phyloP scores from a whole-genome alignment of 2,113 vertebrate genomes.

The Misgurnus mizolepis region DNA sequence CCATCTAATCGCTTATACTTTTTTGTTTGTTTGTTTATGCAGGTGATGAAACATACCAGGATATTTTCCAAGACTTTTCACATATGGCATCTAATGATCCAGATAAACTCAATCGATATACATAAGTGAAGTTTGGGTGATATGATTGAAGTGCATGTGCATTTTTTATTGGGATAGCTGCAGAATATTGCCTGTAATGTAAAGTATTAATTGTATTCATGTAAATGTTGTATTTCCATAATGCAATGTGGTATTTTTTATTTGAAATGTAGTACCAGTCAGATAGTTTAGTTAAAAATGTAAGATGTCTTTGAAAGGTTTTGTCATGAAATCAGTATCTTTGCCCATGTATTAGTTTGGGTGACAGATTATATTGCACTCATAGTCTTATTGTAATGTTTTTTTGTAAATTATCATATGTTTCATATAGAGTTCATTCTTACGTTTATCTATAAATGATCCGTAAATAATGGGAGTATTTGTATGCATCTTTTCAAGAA shows the following conservation, averaged over 20 bases:
- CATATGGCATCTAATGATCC: slow-evolving; percentile 99
- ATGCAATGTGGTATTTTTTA: not conserved
- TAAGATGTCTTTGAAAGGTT: not conserved
- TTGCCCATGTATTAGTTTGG: not conserved
- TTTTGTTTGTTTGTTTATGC: slow-evolving; percentile 36
- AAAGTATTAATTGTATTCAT: not conserved
- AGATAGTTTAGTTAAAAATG: not conserved
- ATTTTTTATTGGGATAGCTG: not conserved
- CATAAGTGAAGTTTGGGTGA: no score
- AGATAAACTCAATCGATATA: slow-evolving; percentile 92
- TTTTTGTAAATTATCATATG: not conserved
- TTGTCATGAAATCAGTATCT: not conserved
- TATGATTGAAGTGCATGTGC: no score
- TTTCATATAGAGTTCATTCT: not conserved
- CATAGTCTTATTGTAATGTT: not conserved
- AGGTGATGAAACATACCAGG: slow-evolving; percentile 98
- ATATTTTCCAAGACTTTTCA: slow-evolving; percentile 98
- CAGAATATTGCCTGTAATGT: not conserved
- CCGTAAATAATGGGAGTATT: not conserved
- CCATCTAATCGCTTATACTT: not conserved
- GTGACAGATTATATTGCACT: not conserved
- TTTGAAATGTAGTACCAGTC: not conserved
- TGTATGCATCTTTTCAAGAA: not conserved
- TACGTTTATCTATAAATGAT: not conserved
- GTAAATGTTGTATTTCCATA: not conserved